These are phyloP conservation scores for Hemaris fuciformis DNA, from an alignment of 2,888 invertebrate genomes.

Conservation along the genomic window DNA sequence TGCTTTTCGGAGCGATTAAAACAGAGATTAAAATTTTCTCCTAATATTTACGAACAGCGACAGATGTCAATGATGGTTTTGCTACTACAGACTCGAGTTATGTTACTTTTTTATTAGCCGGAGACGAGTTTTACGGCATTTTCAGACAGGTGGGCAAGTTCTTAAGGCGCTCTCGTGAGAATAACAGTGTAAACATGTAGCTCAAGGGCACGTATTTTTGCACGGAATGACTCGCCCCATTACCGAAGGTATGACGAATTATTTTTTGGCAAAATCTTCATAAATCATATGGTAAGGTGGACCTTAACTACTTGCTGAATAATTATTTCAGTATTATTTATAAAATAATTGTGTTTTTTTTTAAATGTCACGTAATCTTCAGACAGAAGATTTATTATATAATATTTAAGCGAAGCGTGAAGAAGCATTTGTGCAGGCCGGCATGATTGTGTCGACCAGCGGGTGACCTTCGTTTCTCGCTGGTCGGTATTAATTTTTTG, in stretches of 20 bases:
- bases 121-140: not conserved
- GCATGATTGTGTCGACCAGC: no score
- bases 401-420: no score
- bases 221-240: not conserved
- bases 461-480: no score
- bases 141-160: conserved; percentile 6
- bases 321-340: no score
- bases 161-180: not conserved
- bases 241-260: not conserved
- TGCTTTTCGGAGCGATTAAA: not conserved
- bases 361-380: no score
- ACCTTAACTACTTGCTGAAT: no score
- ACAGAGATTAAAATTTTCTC: not conserved
- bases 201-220: not conserved
- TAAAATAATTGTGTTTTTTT: no score
- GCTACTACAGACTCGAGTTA: not conserved
- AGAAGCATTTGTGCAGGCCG: no score
- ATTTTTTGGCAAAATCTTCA: not conserved
- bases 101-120: not conserved
- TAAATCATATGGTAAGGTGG: no score
- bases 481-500: no score
- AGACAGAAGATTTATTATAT: no score
- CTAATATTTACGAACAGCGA: not conserved
- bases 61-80: not conserved
- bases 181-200: conserved; percentile 2